A percentile compares a stretch with the other conserved stretches of the same genome.
phyloP scores from a whole-genome alignment of 2,888 invertebrate genomes.

The Drosophila picticornis region DNA sequence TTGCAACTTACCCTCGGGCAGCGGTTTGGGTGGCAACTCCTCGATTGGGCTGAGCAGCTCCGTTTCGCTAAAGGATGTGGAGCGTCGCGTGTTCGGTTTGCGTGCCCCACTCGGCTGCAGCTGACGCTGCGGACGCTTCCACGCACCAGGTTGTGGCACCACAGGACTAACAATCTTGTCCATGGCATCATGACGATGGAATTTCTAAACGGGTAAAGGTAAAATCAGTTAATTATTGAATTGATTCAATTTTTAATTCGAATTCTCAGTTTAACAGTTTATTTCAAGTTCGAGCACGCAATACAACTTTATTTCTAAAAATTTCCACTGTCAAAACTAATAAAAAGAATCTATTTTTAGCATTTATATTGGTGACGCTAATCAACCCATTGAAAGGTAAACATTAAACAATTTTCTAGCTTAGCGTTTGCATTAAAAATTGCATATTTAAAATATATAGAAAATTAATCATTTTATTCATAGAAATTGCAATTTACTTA shows the following conservation, averaged over 20 bases:
- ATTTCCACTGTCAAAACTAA: not conserved
- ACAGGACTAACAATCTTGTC: conserved; percentile 97
- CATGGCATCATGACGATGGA: conserved; percentile 90
- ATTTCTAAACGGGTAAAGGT: conserved; percentile 73
- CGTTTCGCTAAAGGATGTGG: conserved; percentile 86
- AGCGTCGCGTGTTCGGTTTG: conserved; percentile 82
- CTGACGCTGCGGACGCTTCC: conserved; percentile 88
- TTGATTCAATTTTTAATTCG: not conserved
- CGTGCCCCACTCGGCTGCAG: conserved; percentile 83
- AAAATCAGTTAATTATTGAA: not conserved
- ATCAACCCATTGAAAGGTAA: not conserved
- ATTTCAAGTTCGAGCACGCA: not conserved
- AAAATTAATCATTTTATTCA: not conserved
- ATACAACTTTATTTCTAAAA: not conserved
- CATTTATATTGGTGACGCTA: not conserved
- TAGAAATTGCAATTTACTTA: not conserved
- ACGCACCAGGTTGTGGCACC: conserved; percentile 94
- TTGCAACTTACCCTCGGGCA: conserved; percentile 71
- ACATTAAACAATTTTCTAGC: not conserved
- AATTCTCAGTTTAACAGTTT: not conserved
- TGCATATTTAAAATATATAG: no score
- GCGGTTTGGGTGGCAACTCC: conserved; percentile 70
- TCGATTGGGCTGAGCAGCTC: conserved; percentile 85
- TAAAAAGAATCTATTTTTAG: not conserved
- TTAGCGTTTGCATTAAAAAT: not conserved